A percentile compares a stretch with the other conserved stretches of the same genome.
Conservation (phyloP, 2,888 invertebrate species). For the Gastrophysa polygoni region DNA sequence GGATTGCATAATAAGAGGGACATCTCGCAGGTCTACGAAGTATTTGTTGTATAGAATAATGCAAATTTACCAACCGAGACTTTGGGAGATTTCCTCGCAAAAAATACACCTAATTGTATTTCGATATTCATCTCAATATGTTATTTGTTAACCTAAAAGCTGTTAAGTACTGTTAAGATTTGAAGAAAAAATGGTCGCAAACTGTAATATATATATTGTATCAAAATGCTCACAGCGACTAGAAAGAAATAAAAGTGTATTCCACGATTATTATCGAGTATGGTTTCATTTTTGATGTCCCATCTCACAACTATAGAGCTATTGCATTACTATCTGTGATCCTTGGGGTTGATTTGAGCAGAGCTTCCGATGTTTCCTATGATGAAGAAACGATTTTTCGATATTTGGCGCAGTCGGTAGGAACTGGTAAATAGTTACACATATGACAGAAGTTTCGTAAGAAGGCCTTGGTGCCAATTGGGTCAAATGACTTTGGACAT, state of each 20-base stretch:
- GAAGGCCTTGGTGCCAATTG: too few relatives aligned
- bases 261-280: conserved; percentile 46
- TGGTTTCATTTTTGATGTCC: not conserved
- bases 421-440: too few relatives aligned
- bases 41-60: conserved; percentile 38
- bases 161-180: conserved; percentile 61
- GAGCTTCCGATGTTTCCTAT: too few relatives aligned
- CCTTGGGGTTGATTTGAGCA: too few relatives aligned
- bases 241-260: conserved; percentile 57
- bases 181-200: conserved; percentile 55
- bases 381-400: too few relatives aligned
- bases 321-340: too few relatives aligned
- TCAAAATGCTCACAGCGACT: conserved; percentile 60
- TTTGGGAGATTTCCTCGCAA: conserved; percentile 22
- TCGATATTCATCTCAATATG: conserved; percentile 59
- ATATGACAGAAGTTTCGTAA: too few relatives aligned
- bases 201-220: conserved; percentile 59
- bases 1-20: conserved; percentile 21
- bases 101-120: conserved; percentile 54
- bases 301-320: not conserved
- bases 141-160: conserved; percentile 61
- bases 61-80: conserved; percentile 27
- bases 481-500: too few relatives aligned
- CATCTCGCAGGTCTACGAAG: conserved; percentile 21
- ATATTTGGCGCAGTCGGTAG: too few relatives aligned